Evolutionary conservation across 2,797 vertebrate genomes (phyloP).

Genomic region (Borostomias antarcticus): DNA sequence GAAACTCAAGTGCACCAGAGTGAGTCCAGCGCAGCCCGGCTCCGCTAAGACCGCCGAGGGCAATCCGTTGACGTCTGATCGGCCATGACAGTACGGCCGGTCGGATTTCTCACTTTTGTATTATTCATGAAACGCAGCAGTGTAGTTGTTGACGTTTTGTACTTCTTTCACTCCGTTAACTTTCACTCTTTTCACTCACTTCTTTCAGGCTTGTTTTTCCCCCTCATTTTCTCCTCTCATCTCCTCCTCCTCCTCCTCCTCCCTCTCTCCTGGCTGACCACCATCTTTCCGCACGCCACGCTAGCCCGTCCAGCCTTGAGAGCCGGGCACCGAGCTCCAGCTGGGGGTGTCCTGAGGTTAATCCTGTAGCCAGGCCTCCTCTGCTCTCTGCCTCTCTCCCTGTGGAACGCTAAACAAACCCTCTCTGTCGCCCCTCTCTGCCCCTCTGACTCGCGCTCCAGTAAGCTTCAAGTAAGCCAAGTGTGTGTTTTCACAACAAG

Average conservation of each 20-base stretch:
- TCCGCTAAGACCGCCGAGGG: neutral
- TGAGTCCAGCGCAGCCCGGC: slow-evolving; percentile 65
- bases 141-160: neutral
- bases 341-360: slow-evolving; percentile 58
- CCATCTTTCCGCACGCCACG: slow-evolving; percentile 44
- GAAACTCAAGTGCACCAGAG: slow-evolving; percentile 87
- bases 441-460: slow-evolving; percentile 50
- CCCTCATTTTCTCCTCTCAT: neutral
- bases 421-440: slow-evolving; percentile 50
- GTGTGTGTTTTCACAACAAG: neutral
- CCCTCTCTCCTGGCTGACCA: slow-evolving; percentile 31
- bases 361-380: slow-evolving; percentile 42
- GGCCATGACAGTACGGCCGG: neutral
- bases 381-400: slow-evolving; percentile 35
- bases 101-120: neutral
- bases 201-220: neutral
- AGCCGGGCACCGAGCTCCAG: no score
- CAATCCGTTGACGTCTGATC: neutral
- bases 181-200: slow-evolving; percentile 14
- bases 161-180: neutral
- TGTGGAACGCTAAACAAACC: slow-evolving; percentile 54
- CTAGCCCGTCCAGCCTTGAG: slow-evolving; percentile 50
- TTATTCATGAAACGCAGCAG: neutral
- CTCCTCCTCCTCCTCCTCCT: slow-evolving; percentile 1
- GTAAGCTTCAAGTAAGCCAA: slow-evolving; percentile 46